Evolutionary conservation across 2,888 invertebrate species (phyloP), one percentile per base, ranked within the genome.

Genomic region (Pseudeuparius sepicola): DNA sequence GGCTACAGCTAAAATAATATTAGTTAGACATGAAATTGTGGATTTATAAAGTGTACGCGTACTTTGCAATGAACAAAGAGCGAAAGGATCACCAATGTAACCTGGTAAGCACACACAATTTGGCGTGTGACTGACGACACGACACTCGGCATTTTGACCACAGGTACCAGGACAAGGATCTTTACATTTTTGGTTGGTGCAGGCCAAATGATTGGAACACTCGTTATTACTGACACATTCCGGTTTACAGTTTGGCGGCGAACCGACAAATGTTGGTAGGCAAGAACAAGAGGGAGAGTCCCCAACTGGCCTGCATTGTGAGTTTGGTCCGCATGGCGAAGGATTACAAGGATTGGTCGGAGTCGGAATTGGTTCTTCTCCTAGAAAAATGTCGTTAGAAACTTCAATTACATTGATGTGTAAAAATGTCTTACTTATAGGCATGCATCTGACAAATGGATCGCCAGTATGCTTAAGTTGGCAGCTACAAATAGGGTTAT

Each of bases 151-250:
- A 45, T 74, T 75, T 38, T 67, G 59, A 7, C 86, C 89, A 56
- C 90, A 90, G 1, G 78, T 67, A 37, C 78, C 79, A 1, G 65
- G 65, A 50, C 88, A 88, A 3, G 84, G 83, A 54, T 79, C 77
- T 61, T 67, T 71, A 56, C 85, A 86, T 65, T 78, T 81, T 51
- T 76, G 71, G 52, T 75, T 76, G 9, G 80, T 68, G 54, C 85
- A 86, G 24, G 83, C 81, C 52, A 72, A 63, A 50, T 78, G 70
- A 48, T 70, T 73, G 1, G 74, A 48, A 54, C 84, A 84, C 57
- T 83, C 83, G 24, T 75, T 70, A 57, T 74, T 82, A 3, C 73
- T 70, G 9, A 77, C 71, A 56, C 84, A 84, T 63, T 82, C 80
- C 3, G 81, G 81, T 47, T 75, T 65, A 53, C 81, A 81, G 42